phyloP scores from a whole-genome alignment of 1,140 invertebrate species.

The Contarinia nasturtii region DNA sequence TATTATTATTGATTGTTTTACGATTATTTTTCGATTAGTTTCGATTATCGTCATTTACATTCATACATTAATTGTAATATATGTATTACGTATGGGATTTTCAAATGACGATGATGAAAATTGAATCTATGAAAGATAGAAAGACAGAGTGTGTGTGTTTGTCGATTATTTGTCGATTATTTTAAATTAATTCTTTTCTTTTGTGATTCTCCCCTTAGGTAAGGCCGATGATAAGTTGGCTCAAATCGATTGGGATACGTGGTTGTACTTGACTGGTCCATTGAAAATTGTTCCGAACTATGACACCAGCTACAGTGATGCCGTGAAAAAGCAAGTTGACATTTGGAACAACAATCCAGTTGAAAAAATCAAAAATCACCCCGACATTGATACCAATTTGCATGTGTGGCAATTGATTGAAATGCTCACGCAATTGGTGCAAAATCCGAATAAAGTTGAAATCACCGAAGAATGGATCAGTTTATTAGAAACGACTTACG shows the following conservation, averaged over 20 bases:
- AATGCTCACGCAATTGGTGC: constrained; percentile 50
- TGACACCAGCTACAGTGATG: constrained; percentile 46
- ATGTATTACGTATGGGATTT: too few species aligned
- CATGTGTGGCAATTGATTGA: constrained; percentile 47
- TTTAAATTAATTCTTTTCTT: too few species aligned
- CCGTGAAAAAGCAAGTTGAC: constrained; percentile 35
- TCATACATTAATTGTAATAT: too few species aligned
- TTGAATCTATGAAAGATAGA: too few species aligned
- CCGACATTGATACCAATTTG: constrained; percentile 26
- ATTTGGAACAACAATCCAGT: constrained; percentile 16
- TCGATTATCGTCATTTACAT: too few species aligned
- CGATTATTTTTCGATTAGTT: too few species aligned
- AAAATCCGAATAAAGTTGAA: constrained; percentile 22
- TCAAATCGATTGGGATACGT: constrained; percentile 67
- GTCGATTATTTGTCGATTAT: too few species aligned
- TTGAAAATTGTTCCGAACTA: constrained; percentile 68
- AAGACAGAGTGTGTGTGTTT: too few species aligned
- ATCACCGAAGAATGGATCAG: constrained; percentile 16
- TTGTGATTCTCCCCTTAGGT: too few species aligned
- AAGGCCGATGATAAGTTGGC: constrained; percentile 23
- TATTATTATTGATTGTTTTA: too few species aligned
- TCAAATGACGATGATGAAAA: too few species aligned
- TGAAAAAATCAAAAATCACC: constrained; percentile 8
- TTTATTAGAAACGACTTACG: constrained; percentile 44
- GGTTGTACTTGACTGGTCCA: constrained; percentile 71